A percentile compares a stretch with the other conserved stretches of the same genome.
Conservation (phyloP, 2,888 invertebrate species). For the Chrysolina haemoptera region DNA sequence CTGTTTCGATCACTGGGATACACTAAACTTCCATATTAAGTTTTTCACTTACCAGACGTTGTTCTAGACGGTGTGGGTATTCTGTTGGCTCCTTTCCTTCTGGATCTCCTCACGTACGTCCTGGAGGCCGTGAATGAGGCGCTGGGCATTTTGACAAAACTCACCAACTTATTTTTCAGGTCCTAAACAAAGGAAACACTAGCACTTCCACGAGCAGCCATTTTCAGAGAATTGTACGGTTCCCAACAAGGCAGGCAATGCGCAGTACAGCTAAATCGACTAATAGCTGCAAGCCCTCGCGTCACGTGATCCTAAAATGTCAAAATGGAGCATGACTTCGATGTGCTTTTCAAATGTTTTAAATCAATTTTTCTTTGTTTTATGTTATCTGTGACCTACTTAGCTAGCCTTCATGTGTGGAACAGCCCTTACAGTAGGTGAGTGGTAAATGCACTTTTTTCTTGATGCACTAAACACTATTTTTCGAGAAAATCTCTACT, state of each 20-base stretch:
- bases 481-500: constrained; percentile 39
- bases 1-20: constrained; percentile 38
- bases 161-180: constrained; percentile 69
- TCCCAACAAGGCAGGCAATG: constrained; percentile 41
- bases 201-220: constrained; percentile 86
- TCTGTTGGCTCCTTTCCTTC: constrained; percentile 92
- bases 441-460: constrained; percentile 47
- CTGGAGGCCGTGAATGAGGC: constrained; percentile 94
- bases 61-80: constrained; percentile 86
- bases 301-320: constrained; percentile 52
- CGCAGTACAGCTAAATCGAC: constrained; percentile 46
- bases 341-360: constrained; percentile 71
- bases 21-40: constrained; percentile 35
- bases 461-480: constrained; percentile 37
- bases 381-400: constrained; percentile 83
- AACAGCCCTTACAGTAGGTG: constrained; percentile 83
- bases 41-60: constrained; percentile 80
- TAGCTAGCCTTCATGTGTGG: constrained; percentile 92
- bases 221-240: constrained; percentile 73
- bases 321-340: constrained; percentile 62
- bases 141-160: constrained; percentile 88
- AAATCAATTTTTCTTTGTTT: constrained; percentile 82
- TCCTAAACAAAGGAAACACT: constrained; percentile 88
- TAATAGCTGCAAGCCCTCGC: constrained; percentile 37
- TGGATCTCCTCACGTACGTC: constrained; percentile 92